Evolutionary conservation across 1,140 invertebrate genomes (phyloP), one percentile per base, ranked within the genome.

Genomic region (Diabrotica undecimpunctata): DNA sequence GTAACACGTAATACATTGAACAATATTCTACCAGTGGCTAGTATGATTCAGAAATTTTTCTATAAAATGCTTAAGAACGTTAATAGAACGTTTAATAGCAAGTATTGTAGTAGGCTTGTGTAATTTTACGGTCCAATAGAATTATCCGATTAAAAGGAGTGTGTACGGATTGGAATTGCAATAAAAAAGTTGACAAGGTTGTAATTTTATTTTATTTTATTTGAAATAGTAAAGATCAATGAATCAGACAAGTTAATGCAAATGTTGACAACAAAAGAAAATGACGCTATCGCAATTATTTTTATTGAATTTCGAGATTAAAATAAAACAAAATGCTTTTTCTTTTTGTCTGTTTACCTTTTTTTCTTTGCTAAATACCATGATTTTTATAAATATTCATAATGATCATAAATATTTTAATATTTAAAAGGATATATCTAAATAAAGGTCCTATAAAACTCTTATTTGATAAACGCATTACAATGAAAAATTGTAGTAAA

Each of bases 61-160:
- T 46, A 46, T 5, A 46, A 46, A 46, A 46, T 46, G 8, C 41
- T 4, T 10, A 10, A 46, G n/a, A 46, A 46, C n/a, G 8, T 46
- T 46, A 46, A 46, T 46, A 8, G 41, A 46, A n/a, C 41, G n/a
- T 46, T 46, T 46, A 10, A 46, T n/a, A 46, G 41, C 41, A 4
- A 46, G n/a, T n/a, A 46, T 46, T 8, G 41, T 46, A 10, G n/a
- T n/a, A 8, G 41, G 8, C 41, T 46, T 46, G 41, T 46, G 41
- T 46, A 46, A 46, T 46, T 46, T 46, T 46, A 46, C 41, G 41
- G 41, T 46, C n/a, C 41, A n/a, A 10, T 46, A n/a, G n/a, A n/a
- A 46, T 46, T 46, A 46, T 46, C n/a, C 41, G 41, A 46, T 46
- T n/a, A 46, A 25, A 46, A 46, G 41, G 41, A 46, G 41, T 46